Percentiles rank a stretch among this genome's conserved stretches.
Evolutionary conservation across 2,113 vertebrate species (phyloP).

Genomic region (Dicrurus megarhynchus): DNA sequence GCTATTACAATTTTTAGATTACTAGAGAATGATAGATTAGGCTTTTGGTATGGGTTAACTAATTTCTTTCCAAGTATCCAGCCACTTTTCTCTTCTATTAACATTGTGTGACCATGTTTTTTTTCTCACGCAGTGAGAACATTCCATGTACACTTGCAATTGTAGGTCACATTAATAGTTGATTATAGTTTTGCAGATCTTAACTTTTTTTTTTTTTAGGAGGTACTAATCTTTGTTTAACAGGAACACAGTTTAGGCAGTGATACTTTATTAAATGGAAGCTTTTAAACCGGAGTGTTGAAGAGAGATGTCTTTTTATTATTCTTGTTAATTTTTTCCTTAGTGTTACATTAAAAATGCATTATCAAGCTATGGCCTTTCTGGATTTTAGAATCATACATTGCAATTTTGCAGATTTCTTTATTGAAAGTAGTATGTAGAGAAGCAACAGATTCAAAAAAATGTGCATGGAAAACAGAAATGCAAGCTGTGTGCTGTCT

Average conservation of each 20-base stretch:
- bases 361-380: neutral
- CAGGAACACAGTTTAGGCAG: neutral
- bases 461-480: neutral
- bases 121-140: neutral
- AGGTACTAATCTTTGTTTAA: neutral
- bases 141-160: neutral
- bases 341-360: neutral
- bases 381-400: neutral
- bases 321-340: neutral
- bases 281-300: neutral
- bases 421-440: neutral
- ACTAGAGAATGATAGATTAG: neutral
- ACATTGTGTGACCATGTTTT: fast-evolving
- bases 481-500: neutral
- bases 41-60: neutral
- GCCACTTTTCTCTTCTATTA: neutral
- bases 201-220: neutral
- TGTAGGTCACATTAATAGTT: neutral
- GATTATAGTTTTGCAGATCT: neutral
- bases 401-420: neutral
- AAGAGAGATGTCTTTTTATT: neutral
- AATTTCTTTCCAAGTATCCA: neutral
- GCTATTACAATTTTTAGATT: neutral
- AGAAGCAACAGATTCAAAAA: neutral
- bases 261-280: neutral